Evolutionary conservation across 2,113 vertebrate species (phyloP), one percentile per base, ranked within the genome.

Genomic region (Dinomys branickii): DNA sequence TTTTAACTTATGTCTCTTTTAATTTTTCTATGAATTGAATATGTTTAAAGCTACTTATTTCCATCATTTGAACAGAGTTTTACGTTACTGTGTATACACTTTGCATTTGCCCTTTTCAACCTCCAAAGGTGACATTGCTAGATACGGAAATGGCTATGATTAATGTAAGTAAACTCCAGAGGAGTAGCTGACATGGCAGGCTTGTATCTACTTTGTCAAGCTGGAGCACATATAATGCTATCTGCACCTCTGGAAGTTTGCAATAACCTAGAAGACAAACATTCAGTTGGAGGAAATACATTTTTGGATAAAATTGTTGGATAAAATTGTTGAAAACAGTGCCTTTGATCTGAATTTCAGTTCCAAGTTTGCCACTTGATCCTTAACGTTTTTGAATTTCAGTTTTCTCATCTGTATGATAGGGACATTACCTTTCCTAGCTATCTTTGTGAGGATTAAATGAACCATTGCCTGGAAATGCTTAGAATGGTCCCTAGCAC

Each of bases 381-480:
- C 56, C 56, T 69, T 50, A 14, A 24, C 13, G 54, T 92, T 13
- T 63, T 35, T 85, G 38, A 83, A 41, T 41, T 44, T 88, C 26
- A 73, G 38, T 84, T 77, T 69, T 41, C 30, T 94, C 47, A 82
- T 81, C 93, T 84, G 33, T 77, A 24, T 91, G 65, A n/a, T 2
- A 24, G 65, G n/a, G 0, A 83, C 52, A 41, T n/a, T 12, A 10
- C 1, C 8, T 17, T 85, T 89, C 24, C 44, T 20, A 38, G 38
- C 11, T 50, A 41, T 63, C 63, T 88, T 50, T 71, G 28, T 67
- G n/a, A 67, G 6, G 54, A 38, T 50, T 92, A 67, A 94, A 85
- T 67, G 73, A 93, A 50, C 14, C 65, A 81, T 2, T 10, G 8
- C 13, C 92, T 59, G 22, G 52, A 44, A 85, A 61, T 85, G 24